Base-by-base conservation (phyloP, 1,140 invertebrate species). In the Drosophila sproati region DNA sequence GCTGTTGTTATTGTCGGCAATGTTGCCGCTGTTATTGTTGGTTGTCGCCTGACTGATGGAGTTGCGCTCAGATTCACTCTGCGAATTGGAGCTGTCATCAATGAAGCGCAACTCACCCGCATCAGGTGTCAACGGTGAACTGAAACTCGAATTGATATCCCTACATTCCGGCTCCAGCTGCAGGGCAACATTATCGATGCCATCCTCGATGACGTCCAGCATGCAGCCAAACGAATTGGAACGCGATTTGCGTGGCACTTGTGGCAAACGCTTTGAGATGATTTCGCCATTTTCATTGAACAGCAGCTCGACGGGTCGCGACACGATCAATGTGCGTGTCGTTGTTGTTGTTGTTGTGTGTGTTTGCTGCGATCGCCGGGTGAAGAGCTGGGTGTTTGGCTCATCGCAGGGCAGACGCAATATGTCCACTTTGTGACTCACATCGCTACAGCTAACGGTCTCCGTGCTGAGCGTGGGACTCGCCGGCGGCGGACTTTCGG, bases 71-170 rank as follows among this genome's bases (percentile, higher is more conserved):
- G 76, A 86, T 73, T 92, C 88, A 45, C 83, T 92, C 34, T 87
- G 91, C 34, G 79, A 91, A 54, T 87, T 89, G 41, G 87, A 92
- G 50, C 81, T 91, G 52, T 92, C 91, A 57, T 92, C 91, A 35
- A 92, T 92, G 70, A 89, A 92, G 56, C 82, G 86, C 34, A 92
- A 72, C 31, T 92, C 91, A 2, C 62, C 61, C n/a, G 63, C 62
- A 29, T 82, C 79, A 8, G 76, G 73, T 59, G 73, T 81, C 73
- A 80, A 52, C 32, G 82, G 76, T 0, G 76, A 88, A 28, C 77
- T 77, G 2, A 80, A 43, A 3, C 64, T 52, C 4, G 83, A 83
- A 31, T 50, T 35, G 32, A 37, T 5, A 2, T 8, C 8, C 34
- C 4, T 20, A 20, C 20, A 5, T 12, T 78, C 68, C 28, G 52